These are phyloP conservation scores for Acanthurus leucopareius DNA, from an alignment of 2,797 vertebrate genomes.

Conservation along the genomic window DNA sequence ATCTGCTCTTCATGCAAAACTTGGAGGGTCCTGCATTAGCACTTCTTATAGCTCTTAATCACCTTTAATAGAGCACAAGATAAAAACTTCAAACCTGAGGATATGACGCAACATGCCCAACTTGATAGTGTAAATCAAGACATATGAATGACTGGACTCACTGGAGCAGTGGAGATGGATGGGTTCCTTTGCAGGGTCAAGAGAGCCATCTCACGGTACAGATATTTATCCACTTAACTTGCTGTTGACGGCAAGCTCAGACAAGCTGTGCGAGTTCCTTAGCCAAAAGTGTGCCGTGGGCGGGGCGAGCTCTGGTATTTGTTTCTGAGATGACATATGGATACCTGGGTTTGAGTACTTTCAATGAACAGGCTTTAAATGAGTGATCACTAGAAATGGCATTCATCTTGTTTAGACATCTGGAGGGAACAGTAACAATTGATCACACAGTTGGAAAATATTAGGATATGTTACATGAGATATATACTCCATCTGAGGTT, in stretches of 20 bases:
- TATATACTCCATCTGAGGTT: not conserved
- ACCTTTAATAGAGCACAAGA: conserved; percentile 7
- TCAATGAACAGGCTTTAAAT: not conserved
- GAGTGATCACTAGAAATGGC: not conserved
- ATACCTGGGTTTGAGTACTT: conserved; percentile 13
- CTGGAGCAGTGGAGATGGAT: conserved; percentile 75
- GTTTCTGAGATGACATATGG: conserved; percentile 59
- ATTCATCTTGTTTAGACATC: not conserved
- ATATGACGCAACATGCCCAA: not conserved
- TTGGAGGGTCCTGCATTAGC: not conserved
- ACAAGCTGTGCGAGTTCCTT: conserved; percentile 70
- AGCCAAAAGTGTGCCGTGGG: conserved; percentile 26
- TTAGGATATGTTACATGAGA: too few species aligned
- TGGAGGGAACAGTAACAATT: not conserved
- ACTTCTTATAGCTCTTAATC: conserved; percentile 6
- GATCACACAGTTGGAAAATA: not conserved
- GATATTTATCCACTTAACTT: conserved; percentile 45
- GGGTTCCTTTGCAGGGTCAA: conserved; percentile 85
- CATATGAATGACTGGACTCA: conserved; percentile 68
- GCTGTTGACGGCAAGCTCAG: conserved; percentile 58
- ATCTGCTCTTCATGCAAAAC: conserved; percentile 1
- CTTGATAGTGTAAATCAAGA: conserved; percentile 14
- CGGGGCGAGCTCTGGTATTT: not conserved
- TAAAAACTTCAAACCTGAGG: conserved; percentile 12
- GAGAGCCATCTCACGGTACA: conserved; percentile 81